Evolutionary conservation across 2,797 vertebrate genomes (phyloP).

Genomic region (Micromesistius poutassou): DNA sequence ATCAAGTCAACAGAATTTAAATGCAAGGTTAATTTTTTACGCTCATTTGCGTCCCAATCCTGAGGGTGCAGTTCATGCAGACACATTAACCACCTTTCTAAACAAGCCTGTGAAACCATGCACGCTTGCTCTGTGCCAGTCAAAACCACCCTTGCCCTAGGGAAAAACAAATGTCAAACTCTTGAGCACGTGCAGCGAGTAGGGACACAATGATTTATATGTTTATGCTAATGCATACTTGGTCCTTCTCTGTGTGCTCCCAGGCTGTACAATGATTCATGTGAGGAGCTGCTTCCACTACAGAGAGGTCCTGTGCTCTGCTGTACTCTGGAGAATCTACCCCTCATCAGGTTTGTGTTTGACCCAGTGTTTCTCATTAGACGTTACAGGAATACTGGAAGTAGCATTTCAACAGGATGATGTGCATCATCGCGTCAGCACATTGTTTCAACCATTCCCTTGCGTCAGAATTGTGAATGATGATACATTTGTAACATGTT

Average conservation of each 20-base stretch:
- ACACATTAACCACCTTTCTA: slow-evolving; percentile 37
- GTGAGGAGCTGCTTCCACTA: slow-evolving; percentile 64
- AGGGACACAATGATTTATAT: not conserved
- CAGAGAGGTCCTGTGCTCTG: slow-evolving; percentile 72
- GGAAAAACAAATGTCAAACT: not conserved
- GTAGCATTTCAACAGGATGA: not conserved
- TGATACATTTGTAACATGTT: too few relatives aligned
- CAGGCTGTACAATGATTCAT: slow-evolving; percentile 84
- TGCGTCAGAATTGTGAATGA: too few relatives aligned
- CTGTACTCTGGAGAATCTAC: slow-evolving; percentile 80
- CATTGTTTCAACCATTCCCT: not conserved
- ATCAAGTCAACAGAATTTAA: not conserved
- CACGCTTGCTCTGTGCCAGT: not conserved
- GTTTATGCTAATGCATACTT: not conserved
- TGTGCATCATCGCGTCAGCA: not conserved
- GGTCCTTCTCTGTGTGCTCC: slow-evolving; percentile 9
- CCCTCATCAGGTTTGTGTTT: slow-evolving; percentile 78
- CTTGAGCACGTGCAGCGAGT: not conserved
- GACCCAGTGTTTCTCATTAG: not conserved
- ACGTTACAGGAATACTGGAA: too few relatives aligned
- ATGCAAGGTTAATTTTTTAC: slow-evolving; percentile 38
- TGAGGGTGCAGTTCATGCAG: not conserved
- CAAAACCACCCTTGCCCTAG: not conserved
- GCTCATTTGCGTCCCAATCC: not conserved
- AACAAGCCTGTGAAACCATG: not conserved